These are phyloP conservation scores for Smittia aterrima DNA, from an alignment of 2,888 invertebrate genomes.

Conservation along the genomic window DNA sequence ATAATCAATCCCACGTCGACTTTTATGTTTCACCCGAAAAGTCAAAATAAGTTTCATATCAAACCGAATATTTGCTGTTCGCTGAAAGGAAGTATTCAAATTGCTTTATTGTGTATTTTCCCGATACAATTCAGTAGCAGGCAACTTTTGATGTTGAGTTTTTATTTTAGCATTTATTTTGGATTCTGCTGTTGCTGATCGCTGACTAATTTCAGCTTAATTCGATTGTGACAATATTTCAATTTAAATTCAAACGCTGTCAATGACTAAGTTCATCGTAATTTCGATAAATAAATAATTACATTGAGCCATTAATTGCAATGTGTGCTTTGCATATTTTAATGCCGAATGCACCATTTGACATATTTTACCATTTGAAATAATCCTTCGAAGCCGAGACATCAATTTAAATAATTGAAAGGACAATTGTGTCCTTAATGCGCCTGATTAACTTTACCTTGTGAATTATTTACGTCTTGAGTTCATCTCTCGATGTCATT, in stretches of 20 bases:
- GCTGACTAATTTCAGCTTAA: background rate
- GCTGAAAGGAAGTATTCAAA: slow-evolving; percentile 10
- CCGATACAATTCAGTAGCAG: background rate
- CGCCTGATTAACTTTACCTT: slow-evolving; percentile 5
- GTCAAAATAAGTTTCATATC: background rate
- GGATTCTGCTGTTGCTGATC: background rate
- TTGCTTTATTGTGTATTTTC: slow-evolving; percentile 12
- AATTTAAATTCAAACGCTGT: background rate
- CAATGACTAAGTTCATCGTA: background rate
- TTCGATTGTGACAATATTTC: background rate
- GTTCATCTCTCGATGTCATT: too few species aligned
- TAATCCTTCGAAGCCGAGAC: background rate
- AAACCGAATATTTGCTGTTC: background rate
- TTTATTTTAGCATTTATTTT: background rate
- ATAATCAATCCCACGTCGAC: background rate
- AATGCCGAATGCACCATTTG: background rate
- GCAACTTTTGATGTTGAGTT: background rate
- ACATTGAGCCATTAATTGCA: background rate
- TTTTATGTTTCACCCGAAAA: background rate
- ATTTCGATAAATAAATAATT: background rate
- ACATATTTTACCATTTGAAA: slow-evolving; percentile 3
- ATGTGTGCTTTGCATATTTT: slow-evolving; percentile 17
- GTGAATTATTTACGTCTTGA: background rate
- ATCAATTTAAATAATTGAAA: slow-evolving; percentile 24
- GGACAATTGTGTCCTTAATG: slow-evolving; percentile 5